Base-by-base conservation (phyloP, 2,113 vertebrate species). In the Pterocles burchelli region DNA sequence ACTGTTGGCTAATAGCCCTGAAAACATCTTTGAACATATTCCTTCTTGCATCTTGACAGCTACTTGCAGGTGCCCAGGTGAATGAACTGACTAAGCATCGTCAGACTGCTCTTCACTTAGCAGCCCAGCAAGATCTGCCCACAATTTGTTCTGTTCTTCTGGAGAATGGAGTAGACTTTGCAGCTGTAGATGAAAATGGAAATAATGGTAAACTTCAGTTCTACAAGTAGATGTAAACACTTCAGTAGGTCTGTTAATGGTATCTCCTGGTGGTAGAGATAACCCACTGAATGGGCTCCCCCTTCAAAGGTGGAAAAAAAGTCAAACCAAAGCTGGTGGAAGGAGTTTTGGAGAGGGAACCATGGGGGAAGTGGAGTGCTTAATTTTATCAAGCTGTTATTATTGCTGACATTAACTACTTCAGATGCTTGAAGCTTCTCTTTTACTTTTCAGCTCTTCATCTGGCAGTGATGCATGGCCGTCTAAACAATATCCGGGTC, bases 1-100 rank as follows among this genome's bases (percentile, higher is more conserved):
- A 31, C 45, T 85, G 20, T 83, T 90, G 57, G 61, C 46, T 49
- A 12, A 28, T 21, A 80, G 28, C 45, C 59, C 55, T 78, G 73
- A 72, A 74, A 45, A 28, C 13, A 11, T 8, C 24, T 85, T 33
- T 90, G 46, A 94, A 67, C 33, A 1, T 83, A 2, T 45, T 93
- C 55, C 45, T 74, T 74, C 48, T 84, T 85, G 63, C 66, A 22
- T 76, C 85, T 68, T 85, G 52, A 65, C 95, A 99, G 99, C 98
- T 99, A 95, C 98, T 99, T 79, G 99, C 99, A 58, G 99, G 99
- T 79, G 99, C 99, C 97, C 99, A 98, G 96, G 99, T 99, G 88
- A 99, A 99, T 18, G 99, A 99, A 95, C 94, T 99, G 97, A 99
- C 99, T 43, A 99, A 99, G 97, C 99, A 99, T 94, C 98, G 99